Evolutionary conservation across 2,797 vertebrate species (phyloP), one percentile per base, ranked within the genome.

Genomic region (Cuculus canorus): DNA sequence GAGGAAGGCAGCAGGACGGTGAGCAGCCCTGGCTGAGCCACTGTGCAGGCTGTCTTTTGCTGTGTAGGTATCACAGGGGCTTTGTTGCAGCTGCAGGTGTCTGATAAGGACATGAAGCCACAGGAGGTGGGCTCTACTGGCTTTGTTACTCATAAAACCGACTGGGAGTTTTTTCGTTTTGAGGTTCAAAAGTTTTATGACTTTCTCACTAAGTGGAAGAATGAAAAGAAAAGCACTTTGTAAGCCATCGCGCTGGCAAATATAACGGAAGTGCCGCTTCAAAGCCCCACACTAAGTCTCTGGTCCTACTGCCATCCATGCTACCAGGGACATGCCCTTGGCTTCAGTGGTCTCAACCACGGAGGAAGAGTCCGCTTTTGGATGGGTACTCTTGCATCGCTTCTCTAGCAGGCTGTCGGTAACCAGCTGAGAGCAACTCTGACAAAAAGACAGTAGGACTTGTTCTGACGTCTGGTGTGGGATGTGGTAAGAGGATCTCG

Each of bases 91-190:
- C 61, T 22, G 73, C 82, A 65, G 70, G 41, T 71, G 81, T 28
- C 17, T 37, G 57, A 17, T 41, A 50, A 53, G 61, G 57, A 53
- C n/a, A 21, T 45, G 13, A 18, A 12, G 33, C 5, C 53, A 3
- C 19, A 13, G 48, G 22, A 52, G 56, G 8, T 47, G 22, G 45
- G 33, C 71, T 86, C n/a, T 10, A 2, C 56, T 54, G 21, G 23
- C 47, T 78, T 53, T n/a, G 1, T 47, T n/a, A 5, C 41, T 72
- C 77, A 53, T 54, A 39, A 65, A 92, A 16, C 48, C 82, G 5
- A 63, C 5, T 0, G 0, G 4, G 25, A 19, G 1, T 56, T 50
- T 75, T 78, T 71, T 90, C 59, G 23, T 59, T 13, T 0, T 5
- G 30, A 53, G 9, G 8, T 78, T 65, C 4, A 5, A 5, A 86